Percentiles rank a stretch among this genome's conserved stretches.
These are phyloP conservation scores for Proterorhinus semilunaris DNA, from an alignment of 2,113 vertebrate genomes.

Conservation along the genomic window DNA sequence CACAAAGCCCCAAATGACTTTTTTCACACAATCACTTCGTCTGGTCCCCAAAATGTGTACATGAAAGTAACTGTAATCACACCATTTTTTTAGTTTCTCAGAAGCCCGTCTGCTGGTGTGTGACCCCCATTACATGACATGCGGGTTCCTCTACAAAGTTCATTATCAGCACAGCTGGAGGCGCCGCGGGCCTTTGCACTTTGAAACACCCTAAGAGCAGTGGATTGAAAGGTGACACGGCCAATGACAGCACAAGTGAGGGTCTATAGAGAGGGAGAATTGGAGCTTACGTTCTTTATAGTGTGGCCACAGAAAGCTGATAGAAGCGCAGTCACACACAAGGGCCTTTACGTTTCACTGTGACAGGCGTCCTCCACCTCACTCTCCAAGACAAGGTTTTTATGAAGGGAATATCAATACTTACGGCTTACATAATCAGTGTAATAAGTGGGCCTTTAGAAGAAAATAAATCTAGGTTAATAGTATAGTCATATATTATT, in stretches of 20 bases:
- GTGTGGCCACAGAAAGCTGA: not conserved
- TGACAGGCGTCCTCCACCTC: constrained; percentile 38
- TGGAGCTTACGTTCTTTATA: constrained; percentile 42
- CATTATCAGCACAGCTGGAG: constrained; percentile 36
- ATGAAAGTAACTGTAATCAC: constrained; percentile 40
- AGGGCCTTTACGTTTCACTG: constrained; percentile 26
- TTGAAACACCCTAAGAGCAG: constrained; percentile 40
- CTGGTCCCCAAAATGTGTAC: constrained; percentile 6
- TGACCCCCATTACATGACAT: constrained; percentile 40
- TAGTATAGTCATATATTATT: no score
- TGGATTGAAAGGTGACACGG: constrained; percentile 60
- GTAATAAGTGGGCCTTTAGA: no score
- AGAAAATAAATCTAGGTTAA: no score
- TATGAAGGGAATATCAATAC: not conserved
- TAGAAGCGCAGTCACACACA: constrained; percentile 20
- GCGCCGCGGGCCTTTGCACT: constrained; percentile 38
- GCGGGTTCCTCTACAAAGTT: constrained; percentile 48
- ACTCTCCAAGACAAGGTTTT: constrained; percentile 4
- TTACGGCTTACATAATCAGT: not conserved
- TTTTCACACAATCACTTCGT: not conserved
- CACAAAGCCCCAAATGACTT: constrained; percentile 22
- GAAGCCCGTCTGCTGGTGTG: constrained; percentile 23
- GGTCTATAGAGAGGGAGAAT: constrained; percentile 35
- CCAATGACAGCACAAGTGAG: constrained; percentile 42
- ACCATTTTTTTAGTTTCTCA: constrained; percentile 12